Evolutionary conservation across 2,797 vertebrate genomes (phyloP).

Genomic region (Leptatherina wallacei): DNA sequence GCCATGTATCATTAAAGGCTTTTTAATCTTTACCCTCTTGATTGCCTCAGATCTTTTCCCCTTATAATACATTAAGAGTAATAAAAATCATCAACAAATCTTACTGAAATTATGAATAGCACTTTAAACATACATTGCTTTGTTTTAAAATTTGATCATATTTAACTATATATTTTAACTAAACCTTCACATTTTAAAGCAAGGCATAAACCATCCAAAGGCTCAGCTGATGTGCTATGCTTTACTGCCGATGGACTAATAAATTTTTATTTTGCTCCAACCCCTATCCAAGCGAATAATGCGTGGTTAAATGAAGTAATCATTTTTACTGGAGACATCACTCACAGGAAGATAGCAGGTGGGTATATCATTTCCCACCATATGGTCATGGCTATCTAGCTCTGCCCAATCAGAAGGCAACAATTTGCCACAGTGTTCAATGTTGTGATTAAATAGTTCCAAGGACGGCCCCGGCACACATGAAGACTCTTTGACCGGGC

Average conservation of each 20-base stretch:
- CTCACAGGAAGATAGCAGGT: constrained; percentile 83
- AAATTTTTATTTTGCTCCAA: constrained; percentile 74
- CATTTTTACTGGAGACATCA: constrained; percentile 86
- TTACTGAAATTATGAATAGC: not conserved
- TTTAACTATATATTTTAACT: constrained; percentile 15
- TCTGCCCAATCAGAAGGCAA: constrained; percentile 78
- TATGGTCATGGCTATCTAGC: constrained; percentile 84
- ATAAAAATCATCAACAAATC: not conserved
- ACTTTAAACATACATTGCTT: not conserved
- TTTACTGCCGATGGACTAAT: constrained; percentile 65
- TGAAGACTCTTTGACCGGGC: constrained; percentile 81
- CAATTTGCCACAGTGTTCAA: constrained; percentile 84
- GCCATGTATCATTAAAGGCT: too few relatives aligned
- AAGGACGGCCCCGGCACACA: constrained; percentile 75
- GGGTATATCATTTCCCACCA: constrained; percentile 87
- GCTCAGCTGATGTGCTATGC: constrained; percentile 72
- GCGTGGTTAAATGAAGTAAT: constrained; percentile 86
- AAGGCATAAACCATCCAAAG: constrained; percentile 56
- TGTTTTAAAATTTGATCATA: constrained; percentile 6
- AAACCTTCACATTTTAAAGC: constrained; percentile 45
- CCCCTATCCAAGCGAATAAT: constrained; percentile 81
- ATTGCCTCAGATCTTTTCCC: too few relatives aligned
- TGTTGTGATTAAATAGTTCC: constrained; percentile 87
- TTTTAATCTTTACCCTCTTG: too few relatives aligned
- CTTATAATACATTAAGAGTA: not conserved